A percentile compares a stretch with the other conserved stretches of the same genome.
phyloP scores from a whole-genome alignment of 1,140 invertebrate species.

The Lordiphosa collinella region DNA sequence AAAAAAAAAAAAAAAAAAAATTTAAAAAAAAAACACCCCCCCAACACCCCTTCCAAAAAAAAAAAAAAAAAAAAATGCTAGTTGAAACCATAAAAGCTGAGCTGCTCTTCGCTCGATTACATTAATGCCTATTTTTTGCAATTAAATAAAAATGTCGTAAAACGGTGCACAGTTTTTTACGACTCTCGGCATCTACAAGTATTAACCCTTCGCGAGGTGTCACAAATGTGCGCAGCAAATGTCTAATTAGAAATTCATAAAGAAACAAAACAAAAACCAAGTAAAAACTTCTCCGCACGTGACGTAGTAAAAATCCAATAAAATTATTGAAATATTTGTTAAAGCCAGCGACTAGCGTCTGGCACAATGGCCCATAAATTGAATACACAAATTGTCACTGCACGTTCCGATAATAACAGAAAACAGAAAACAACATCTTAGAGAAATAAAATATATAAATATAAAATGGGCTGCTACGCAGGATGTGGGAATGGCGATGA shows the following conservation, averaged over 20 bases:
- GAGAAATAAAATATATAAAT: slow-evolving; percentile 6
- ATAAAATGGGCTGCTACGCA: slow-evolving; percentile 21
- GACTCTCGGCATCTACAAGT: slow-evolving; percentile 16
- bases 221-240: slow-evolving; percentile 64
- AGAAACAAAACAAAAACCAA: slow-evolving; percentile 19
- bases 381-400: slow-evolving; percentile 49
- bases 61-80: no score
- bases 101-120: slow-evolving; percentile 31
- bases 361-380: slow-evolving; percentile 54
- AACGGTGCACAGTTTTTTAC: slow-evolving; percentile 45
- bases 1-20: no score
- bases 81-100: no score
- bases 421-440: slow-evolving; percentile 16
- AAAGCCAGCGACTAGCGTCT: slow-evolving; percentile 35
- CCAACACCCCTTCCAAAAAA: no score
- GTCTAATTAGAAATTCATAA: slow-evolving; percentile 72
- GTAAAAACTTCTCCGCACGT: slow-evolving; percentile 28
- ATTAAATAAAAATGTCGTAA: slow-evolving; percentile 75
- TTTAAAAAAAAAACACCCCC: no score
- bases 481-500: slow-evolving; percentile 44
- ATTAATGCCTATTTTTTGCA: slow-evolving; percentile 54
- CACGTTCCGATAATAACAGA: slow-evolving; percentile 57
- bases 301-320: slow-evolving; percentile 59
- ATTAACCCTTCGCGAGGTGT: slow-evolving; percentile 56
- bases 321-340: slow-evolving; percentile 60